Base-by-base conservation (phyloP, 1,140 invertebrate species). In the Diploscapter pachys region DNA sequence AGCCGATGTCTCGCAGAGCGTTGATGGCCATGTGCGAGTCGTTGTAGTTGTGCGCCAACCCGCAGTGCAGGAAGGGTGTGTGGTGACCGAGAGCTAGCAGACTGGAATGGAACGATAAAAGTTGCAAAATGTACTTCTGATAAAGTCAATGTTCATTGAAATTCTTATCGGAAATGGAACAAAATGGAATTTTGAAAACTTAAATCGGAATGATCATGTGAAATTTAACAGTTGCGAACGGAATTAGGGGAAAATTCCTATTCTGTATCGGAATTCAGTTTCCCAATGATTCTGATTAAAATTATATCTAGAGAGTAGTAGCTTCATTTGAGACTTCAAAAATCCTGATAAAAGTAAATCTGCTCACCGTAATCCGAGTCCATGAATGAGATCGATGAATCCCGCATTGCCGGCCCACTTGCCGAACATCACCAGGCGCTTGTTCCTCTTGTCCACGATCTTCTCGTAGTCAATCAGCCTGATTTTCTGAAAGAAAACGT, bases 51-150 rank as follows among this genome's bases (percentile, higher is more conserved):
- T 99, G 97, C 0, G 96, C 94, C 11, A 93, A 93, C 5, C 96
- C 96, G 78, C 99, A 94, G 84, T 99, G 94, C 92, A 99, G 97
- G 84, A 99, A 98, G 0, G 96, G 96, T 0, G 97, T 99, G 83
- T 99, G 96, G 87, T 99, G 96, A 2, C 96, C 97, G 3, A 99
- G 85, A 0, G 96, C 97, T 54, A 99, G 86, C 0, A 74, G 66
- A 0, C 73, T 68, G 51, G 6, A 68, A 31, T 31, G 31, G 31
- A 31, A 68, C 53, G 63, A 31, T 31, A 31, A 31, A 31, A 31
- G 31, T 31, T 31, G 31, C 31, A 31, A 31, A 31, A 31, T 31
- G 31, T 31, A 31, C 31, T 31, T 31, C 31, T 31, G 31, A 31
- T 31, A 31, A 31, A 31, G 31, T 31, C 31, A 31, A 31, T 31